A percentile compares a stretch with the other conserved stretches of the same genome.
Evolutionary conservation across 2,888 invertebrate genomes (phyloP).

Genomic region (Lasioglossum zephyrum): DNA sequence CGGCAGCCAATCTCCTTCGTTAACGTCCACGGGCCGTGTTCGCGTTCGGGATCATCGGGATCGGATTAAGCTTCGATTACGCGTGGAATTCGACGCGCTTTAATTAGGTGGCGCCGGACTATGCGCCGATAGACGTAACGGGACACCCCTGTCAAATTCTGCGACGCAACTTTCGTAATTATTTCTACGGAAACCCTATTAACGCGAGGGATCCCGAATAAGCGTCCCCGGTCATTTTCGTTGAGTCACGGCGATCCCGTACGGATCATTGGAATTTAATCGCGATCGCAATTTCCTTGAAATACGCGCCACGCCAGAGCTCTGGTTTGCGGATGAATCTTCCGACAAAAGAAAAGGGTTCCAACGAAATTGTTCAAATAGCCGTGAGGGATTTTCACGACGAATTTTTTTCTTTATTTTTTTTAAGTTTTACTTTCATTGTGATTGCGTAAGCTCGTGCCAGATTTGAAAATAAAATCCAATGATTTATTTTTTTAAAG

Average conservation of each 20-base stretch:
- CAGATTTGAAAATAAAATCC: too few species aligned
- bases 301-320: background rate
- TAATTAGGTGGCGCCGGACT: slow-evolving; percentile 72
- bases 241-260: background rate
- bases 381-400: background rate
- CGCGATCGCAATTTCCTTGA: background rate
- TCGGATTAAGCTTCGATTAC: slow-evolving; percentile 76
- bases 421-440: too few species aligned
- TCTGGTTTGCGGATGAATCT: background rate
- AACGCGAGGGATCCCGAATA: background rate
- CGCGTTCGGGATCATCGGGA: slow-evolving; percentile 43
- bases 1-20: slow-evolving; percentile 44
- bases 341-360: background rate
- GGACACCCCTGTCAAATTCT: slow-evolving; percentile 57
- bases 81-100: slow-evolving; percentile 75
- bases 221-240: background rate
- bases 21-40: slow-evolving; percentile 19
- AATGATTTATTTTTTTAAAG: too few species aligned
- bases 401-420: too few species aligned
- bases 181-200: background rate
- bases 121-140: slow-evolving; percentile 45
- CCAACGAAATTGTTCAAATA: background rate
- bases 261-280: background rate
- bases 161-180: slow-evolving; percentile 41
- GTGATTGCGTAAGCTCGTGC: too few species aligned